Evolutionary conservation across 2,113 vertebrate species (phyloP).

Genomic region (Chamaetylas fuelleborni): DNA sequence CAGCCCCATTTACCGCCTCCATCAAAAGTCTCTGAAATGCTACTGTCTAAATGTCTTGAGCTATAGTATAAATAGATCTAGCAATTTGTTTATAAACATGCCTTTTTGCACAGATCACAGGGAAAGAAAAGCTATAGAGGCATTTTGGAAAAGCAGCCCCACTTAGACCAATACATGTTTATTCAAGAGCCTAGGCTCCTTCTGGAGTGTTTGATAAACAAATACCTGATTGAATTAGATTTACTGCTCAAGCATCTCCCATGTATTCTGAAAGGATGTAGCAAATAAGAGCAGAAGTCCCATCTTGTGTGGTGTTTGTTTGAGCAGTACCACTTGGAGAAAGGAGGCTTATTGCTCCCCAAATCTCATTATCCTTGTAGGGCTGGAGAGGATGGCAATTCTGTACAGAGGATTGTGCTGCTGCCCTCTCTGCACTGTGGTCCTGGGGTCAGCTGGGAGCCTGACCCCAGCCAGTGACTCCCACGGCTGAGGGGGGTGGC

Average conservation of each 20-base stretch:
- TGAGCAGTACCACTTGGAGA: neutral
- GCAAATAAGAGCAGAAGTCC: neutral
- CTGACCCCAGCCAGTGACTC: neutral
- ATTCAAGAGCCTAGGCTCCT: neutral
- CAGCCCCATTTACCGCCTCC: neutral
- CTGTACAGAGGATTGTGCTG: neutral
- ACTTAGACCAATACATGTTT: neutral
- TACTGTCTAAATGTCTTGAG: slow-evolving; percentile 30
- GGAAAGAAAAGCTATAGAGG: neutral
- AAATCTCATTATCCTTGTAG: neutral
- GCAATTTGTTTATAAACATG: slow-evolving; percentile 40
- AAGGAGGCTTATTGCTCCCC: neutral
- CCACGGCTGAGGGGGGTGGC: rapidly evolving
- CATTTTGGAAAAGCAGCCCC: neutral
- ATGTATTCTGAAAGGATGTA: neutral
- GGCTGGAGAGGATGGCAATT: neutral
- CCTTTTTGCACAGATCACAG: neutral
- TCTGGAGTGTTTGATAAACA: slow-evolving; percentile 29
- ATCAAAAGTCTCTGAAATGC: neutral
- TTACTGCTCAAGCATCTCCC: neutral
- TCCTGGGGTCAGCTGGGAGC: neutral
- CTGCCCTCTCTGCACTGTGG: neutral
- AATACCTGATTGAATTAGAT: neutral
- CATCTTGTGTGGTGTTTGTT: neutral
- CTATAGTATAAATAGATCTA: slow-evolving; percentile 30